Evolutionary conservation across 1,140 invertebrate genomes (phyloP).

Genomic region (Bombus waltoni): DNA sequence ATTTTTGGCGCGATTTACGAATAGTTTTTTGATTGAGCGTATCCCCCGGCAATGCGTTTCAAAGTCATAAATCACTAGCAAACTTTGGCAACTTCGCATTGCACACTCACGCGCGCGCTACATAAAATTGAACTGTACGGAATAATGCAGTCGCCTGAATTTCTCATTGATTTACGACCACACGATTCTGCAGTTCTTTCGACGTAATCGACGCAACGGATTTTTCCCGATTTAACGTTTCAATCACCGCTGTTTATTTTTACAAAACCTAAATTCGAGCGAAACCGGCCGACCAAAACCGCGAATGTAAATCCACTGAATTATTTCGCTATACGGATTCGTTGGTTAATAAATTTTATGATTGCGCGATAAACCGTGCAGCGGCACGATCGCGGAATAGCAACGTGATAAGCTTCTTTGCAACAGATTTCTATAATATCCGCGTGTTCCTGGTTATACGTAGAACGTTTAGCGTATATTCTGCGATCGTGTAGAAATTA

Average conservation of each 20-base stretch:
- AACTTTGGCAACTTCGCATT: background rate
- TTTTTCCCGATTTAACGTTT: conserved; percentile 6
- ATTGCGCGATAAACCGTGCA: background rate
- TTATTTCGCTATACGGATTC: background rate
- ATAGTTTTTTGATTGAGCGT: background rate
- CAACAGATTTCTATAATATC: background rate
- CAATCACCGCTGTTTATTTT: background rate
- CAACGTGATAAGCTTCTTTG: background rate
- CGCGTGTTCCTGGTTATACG: background rate
- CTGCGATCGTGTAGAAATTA: too few relatives aligned
- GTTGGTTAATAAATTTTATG: background rate
- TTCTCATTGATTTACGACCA: background rate
- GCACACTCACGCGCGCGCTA: background rate
- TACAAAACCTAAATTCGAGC: background rate
- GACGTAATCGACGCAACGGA: background rate
- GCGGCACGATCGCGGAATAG: background rate
- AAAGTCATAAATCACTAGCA: background rate
- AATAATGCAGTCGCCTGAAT: background rate
- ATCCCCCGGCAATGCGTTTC: background rate
- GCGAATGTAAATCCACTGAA: background rate
- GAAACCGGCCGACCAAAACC: background rate
- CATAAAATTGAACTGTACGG: background rate
- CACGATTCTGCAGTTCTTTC: background rate
- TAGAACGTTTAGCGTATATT: background rate
- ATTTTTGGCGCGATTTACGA: background rate